phyloP scores from a whole-genome alignment of 2,888 invertebrate genomes.

The Zygaena filipendulae region DNA sequence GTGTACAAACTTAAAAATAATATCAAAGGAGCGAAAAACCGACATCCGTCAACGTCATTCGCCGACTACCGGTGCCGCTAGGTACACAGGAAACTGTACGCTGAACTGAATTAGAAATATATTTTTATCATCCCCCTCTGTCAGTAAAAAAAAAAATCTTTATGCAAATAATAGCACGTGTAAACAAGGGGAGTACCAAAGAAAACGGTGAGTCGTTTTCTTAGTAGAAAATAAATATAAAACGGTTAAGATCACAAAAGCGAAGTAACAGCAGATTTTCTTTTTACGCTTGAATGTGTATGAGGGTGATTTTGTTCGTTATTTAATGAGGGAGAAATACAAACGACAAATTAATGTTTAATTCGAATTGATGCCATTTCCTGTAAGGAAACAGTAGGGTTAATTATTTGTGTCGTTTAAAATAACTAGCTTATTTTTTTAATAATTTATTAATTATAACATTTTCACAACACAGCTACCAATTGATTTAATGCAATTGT shows the following conservation, averaged over 20 bases:
- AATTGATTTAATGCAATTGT: too few relatives aligned
- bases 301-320: conserved; percentile 10
- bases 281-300: conserved; percentile 7
- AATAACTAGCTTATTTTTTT: conserved; percentile 1
- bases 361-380: conserved; percentile 14
- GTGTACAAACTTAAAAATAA: conserved; percentile 35
- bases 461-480: too few relatives aligned
- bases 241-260: too few relatives aligned
- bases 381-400: too few relatives aligned
- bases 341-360: conserved; percentile 21
- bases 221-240: conserved; percentile 7
- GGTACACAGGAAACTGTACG: conserved; percentile 46
- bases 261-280: conserved; percentile 8
- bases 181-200: conserved; percentile 49
- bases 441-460: too few relatives aligned
- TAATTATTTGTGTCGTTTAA: conserved; percentile 4
- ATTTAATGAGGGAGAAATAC: conserved; percentile 19
- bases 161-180: conserved; percentile 66
- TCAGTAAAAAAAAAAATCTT: conserved; percentile 48
- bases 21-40: conserved; percentile 45
- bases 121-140: conserved; percentile 56
- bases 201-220: conserved; percentile 22
- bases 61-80: conserved; percentile 25
- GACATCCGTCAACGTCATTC: conserved; percentile 53
- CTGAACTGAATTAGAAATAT: conserved; percentile 62